Conservation (phyloP, 2,797 vertebrate species). For the Enteromius viviparus region DNA sequence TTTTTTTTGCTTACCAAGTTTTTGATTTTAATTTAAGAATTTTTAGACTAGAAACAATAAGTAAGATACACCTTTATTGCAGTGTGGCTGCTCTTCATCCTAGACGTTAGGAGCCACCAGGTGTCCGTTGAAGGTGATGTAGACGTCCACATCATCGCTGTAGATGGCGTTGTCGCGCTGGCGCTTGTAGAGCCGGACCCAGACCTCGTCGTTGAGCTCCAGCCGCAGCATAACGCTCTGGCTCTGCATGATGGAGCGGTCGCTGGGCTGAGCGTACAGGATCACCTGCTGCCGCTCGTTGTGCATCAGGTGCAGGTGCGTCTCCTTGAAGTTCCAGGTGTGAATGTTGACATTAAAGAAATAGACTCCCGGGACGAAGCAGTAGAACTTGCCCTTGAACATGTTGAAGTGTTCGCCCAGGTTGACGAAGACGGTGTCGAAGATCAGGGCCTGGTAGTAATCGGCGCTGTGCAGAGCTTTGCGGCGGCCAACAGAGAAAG, state of each 20-base stretch:
- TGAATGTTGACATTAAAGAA: slow-evolving; percentile 95
- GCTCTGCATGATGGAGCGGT: slow-evolving; percentile 98
- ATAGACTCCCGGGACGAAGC: slow-evolving; percentile 84
- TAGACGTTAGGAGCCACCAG: slow-evolving; percentile 78
- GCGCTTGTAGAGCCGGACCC: slow-evolving; percentile 91
- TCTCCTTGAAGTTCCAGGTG: slow-evolving; percentile 99
- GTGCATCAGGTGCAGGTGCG: slow-evolving; percentile 91
- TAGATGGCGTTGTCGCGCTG: slow-evolving; percentile 93
- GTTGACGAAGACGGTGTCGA: slow-evolving; percentile 93
- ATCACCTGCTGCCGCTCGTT: slow-evolving; percentile 85
- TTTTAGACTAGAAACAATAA: neutral
- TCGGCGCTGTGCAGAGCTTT: slow-evolving; percentile 91
- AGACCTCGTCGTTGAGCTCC: slow-evolving; percentile 80
- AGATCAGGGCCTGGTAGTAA: slow-evolving; percentile 85
- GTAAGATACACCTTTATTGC: neutral
- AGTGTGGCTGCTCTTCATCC: slow-evolving; percentile 25
- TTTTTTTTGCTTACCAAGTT: too few relatives aligned
- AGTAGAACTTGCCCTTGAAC: slow-evolving; percentile 86
- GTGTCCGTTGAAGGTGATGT: slow-evolving; percentile 93
- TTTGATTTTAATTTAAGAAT: neutral
- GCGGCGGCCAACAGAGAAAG: slow-evolving; percentile 91
- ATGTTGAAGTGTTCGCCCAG: slow-evolving; percentile 87
- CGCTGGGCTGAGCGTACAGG: slow-evolving; percentile 91
- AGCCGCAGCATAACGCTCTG: slow-evolving; percentile 93
- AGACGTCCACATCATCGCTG: slow-evolving; percentile 90